Base-by-base conservation (phyloP, 2,797 vertebrate genomes). In the Onychomys arenicola region DNA sequence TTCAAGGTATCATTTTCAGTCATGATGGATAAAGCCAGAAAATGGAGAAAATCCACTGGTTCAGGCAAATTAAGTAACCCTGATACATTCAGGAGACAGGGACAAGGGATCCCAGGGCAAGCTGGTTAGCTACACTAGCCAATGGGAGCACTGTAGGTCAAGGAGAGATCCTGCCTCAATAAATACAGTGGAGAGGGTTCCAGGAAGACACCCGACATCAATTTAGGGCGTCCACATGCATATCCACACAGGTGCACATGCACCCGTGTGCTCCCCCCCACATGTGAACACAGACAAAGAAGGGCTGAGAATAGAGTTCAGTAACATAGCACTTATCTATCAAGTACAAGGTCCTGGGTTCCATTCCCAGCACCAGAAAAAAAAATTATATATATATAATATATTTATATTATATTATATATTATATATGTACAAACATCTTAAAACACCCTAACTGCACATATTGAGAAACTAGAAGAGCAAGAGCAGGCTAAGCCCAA, bases 31-130 rank as follows among this genome's bases (percentile, higher is more conserved):
- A 67, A 87, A 94, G 83, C n/a, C 65, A 90, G 84, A 75, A 89
- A 86, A 71, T 5, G 81, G 88, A 19, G 84, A 81, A 95, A 90
- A 92, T 46, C 37, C 57, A 95, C 27, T 52, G 43, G 69, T 23
- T 37, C 11, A 43, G 86, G 11, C 57, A 90, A 90, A 91, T 43
- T 65, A 86, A 65, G 46, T 3, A 61, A 76, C 8, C 14, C 17
- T 1, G 19, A n/a, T 86, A 12, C 6, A 17, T 14, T 37, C 65
- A 55, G 84, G 65, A 86, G 13, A 65, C 21, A 71, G 85, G 25
- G 34, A 55, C 65, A 6, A 32, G 19, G 85, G 49, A 27, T 73
- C n/a, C 25, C 25, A 29, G 49, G 49, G n/a, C 67, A 57, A 29
- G 52, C 85, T 29, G 9, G 49, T 29, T 37, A 55, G 25, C 34